A percentile compares a stretch with the other conserved stretches of the same genome.
These are phyloP conservation scores for Agelastica alni DNA, from an alignment of 2,888 invertebrate genomes.

Conservation along the genomic window DNA sequence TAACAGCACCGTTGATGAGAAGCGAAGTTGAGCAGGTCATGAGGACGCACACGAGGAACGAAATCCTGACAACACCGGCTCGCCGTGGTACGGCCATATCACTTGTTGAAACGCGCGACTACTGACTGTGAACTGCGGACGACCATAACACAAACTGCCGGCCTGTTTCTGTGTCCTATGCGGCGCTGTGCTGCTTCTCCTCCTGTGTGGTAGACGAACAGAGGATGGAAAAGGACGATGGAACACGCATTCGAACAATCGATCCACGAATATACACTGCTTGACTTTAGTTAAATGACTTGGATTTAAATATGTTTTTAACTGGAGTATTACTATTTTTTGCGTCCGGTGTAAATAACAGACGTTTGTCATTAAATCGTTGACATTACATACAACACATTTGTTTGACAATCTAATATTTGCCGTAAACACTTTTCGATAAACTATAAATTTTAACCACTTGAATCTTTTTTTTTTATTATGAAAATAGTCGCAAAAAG, in stretches of 20 bases:
- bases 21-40: conserved; percentile 27
- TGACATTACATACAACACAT: too few species aligned
- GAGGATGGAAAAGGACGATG: conserved; percentile 26
- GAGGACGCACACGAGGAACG: conserved; percentile 30
- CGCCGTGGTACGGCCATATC: conserved; percentile 32
- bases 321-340: too few species aligned
- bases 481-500: too few species aligned
- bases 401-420: too few species aligned
- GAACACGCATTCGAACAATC: conserved; percentile 37
- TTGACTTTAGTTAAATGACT: neutral
- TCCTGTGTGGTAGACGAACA: conserved; percentile 6
- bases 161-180: conserved; percentile 16
- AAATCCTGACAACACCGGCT: conserved; percentile 28
- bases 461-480: too few species aligned
- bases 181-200: conserved; percentile 5
- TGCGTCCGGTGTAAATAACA: too few species aligned
- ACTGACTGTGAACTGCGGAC: conserved; percentile 14
- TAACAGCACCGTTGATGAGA: conserved; percentile 21
- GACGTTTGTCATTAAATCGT: too few species aligned
- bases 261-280: conserved; percentile 27
- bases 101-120: conserved; percentile 26
- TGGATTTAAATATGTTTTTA: neutral
- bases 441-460: too few species aligned
- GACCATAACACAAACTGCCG: conserved; percentile 33
- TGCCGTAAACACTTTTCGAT: too few species aligned